Percentiles rank a stretch among this genome's conserved stretches.
Conservation (phyloP, 2,888 invertebrate genomes). For the Quadroppia sp. region DNA sequence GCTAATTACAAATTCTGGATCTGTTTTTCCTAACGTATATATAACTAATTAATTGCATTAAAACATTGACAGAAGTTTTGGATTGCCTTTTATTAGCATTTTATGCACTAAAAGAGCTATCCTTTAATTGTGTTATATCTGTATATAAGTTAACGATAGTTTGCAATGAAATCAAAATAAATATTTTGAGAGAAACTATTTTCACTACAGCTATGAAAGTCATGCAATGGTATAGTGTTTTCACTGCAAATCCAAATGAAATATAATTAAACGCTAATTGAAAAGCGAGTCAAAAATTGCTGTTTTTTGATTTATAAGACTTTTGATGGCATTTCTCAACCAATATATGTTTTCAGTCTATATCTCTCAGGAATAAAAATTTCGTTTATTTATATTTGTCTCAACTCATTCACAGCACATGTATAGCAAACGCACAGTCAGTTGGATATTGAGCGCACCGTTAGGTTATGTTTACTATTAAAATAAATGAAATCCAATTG, state of each 20-base stretch:
- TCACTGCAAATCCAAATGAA: background rate
- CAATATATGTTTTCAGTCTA: background rate
- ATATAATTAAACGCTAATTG: slow-evolving; percentile 32
- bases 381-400: background rate
- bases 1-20: slow-evolving; percentile 25
- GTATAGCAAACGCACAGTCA: too few species aligned
- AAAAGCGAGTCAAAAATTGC: slow-evolving; percentile 22
- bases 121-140: background rate
- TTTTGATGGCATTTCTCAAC: background rate
- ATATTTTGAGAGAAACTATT: background rate
- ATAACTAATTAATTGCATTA: slow-evolving; percentile 35
- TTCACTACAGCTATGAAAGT: background rate
- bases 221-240: background rate
- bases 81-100: background rate
- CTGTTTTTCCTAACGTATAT: background rate
- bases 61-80: slow-evolving; percentile 16
- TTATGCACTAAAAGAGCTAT: background rate
- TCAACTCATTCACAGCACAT: background rate
- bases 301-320: slow-evolving; percentile 9
- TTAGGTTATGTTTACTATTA: background rate
- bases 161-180: slow-evolving; percentile 2
- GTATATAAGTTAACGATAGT: background rate
- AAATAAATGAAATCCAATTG: slow-evolving; percentile 2
- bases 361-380: background rate
- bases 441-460: background rate